These are phyloP conservation scores for Calosoma granatense DNA, from an alignment of 1,140 invertebrate genomes.

Conservation along the genomic window DNA sequence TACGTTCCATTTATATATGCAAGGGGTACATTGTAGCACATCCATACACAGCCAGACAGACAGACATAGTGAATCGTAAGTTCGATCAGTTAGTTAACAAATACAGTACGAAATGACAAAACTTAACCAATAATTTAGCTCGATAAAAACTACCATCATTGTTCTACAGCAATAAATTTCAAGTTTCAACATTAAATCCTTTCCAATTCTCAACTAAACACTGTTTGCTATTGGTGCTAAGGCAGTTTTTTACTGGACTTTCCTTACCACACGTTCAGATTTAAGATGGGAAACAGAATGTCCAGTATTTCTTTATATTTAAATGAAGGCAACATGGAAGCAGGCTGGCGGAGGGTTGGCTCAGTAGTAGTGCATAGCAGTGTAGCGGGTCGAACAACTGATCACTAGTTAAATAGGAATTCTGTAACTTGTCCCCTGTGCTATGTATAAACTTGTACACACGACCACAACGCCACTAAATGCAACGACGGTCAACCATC, in stretches of 20 bases:
- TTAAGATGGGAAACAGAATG: too few relatives aligned
- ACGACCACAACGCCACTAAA: not conserved
- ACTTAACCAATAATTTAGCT: conserved; percentile 33
- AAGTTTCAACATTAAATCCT: conserved; percentile 34
- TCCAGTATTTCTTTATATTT: not conserved
- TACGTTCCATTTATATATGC: too few relatives aligned
- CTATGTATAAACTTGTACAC: too few relatives aligned
- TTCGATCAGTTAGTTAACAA: conserved; percentile 27
- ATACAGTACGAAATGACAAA: conserved; percentile 29
- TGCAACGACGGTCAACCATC: too few relatives aligned
- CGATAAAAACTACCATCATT: conserved; percentile 33
- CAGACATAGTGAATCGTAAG: not conserved
- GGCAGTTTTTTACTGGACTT: too few relatives aligned
- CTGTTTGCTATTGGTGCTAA: not conserved
- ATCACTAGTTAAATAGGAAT: not conserved
- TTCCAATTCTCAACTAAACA: conserved; percentile 29
- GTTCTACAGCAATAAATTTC: conserved; percentile 32
- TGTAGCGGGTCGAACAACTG: not conserved
- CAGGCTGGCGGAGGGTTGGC: too few relatives aligned
- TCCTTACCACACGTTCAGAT: too few relatives aligned
- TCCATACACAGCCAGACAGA: not conserved
- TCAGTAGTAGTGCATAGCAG: not conserved
- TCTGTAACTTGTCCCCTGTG: not conserved
- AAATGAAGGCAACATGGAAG: too few relatives aligned
- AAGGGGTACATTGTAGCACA: not conserved